Evolutionary conservation across 2,888 invertebrate genomes (phyloP), one percentile per base, ranked within the genome.

Genomic region (Mesorhabditis spiculigera): DNA sequence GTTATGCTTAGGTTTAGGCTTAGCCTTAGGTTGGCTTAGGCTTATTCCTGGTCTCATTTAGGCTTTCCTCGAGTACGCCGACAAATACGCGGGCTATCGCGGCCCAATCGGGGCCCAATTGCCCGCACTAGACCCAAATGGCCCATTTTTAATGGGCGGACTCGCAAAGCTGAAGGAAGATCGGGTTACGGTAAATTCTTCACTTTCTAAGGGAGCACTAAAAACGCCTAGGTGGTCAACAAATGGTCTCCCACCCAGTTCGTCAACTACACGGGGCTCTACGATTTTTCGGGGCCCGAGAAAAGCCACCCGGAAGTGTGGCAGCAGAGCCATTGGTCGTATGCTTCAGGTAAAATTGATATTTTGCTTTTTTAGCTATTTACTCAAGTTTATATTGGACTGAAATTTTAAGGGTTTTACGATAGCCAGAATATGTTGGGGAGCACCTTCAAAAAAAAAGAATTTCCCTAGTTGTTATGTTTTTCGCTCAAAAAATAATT

Each of bases 101-200:
- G 58, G 58, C n/a, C n/a, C 58, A 10, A n/a, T 50, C n/a, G 58
- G n/a, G n/a, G n/a, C 28, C 28, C 28, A n/a, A 50, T n/a, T n/a
- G 58, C n/a, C 58, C 8, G n/a, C n/a, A 13, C 58, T n/a, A 13
- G 58, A 50, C n/a, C 10, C 8, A n/a, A 50, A 50, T 13, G n/a
- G 58, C n/a, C 58, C 58, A 10, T 50, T 50, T n/a, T n/a, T 50
- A n/a, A 50, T 50, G 58, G 58, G 58, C n/a, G 58, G 58, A 50
- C 8, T 50, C 10, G 58, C 58, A n/a, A 50, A 10, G n/a, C n/a
- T 50, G 58, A 50, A 50, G n/a, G 10, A 50, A 50, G 58, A 50
- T 13, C 10, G n/a, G 58, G 58, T 50, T 50, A 10, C 8, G 58
- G 10, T 50, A 50, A n/a, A 13, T 50, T 50, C 58, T 50, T 50